A percentile compares a stretch with the other conserved stretches of the same genome.
Conservation (phyloP, 1,140 invertebrate genomes). For the Muscidifurax raptorellus region DNA sequence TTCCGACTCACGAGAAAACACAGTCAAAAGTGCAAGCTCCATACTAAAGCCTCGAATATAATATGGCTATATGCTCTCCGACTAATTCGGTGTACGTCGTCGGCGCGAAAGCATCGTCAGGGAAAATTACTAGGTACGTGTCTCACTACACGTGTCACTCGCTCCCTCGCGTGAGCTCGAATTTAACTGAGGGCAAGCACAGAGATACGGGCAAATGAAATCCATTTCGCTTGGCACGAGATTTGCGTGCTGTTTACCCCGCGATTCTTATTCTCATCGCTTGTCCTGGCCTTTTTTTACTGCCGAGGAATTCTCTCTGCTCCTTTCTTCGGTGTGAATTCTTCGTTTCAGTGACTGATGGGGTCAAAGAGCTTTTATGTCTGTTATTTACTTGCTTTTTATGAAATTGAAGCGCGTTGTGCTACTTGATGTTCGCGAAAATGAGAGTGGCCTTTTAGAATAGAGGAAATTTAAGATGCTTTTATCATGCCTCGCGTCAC, state of each 20-base stretch:
- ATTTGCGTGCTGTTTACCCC: not conserved
- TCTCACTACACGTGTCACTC: not conserved
- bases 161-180: constrained; percentile 17
- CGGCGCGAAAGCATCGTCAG: not conserved
- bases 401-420: too few species aligned
- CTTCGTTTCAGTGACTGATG: not conserved
- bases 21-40: too few species aligned
- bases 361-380: too few species aligned
- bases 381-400: too few species aligned
- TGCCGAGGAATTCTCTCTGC: not conserved
- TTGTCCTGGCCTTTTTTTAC: not conserved
- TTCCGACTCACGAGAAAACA: too few species aligned
- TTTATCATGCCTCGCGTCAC: too few species aligned
- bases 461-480: too few species aligned
- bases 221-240: constrained; percentile 1
- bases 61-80: too few species aligned
- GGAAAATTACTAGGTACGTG: not conserved
- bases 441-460: too few species aligned
- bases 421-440: too few species aligned
- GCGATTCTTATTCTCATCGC: not conserved
- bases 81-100: not conserved
- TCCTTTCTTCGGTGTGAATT: not conserved
- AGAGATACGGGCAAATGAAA: not conserved
- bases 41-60: too few species aligned
- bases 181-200: not conserved